Evolutionary conservation across 2,113 vertebrate genomes (phyloP), one percentile per base, ranked within the genome.

Genomic region (Rhinolophus ferrumequinum): DNA sequence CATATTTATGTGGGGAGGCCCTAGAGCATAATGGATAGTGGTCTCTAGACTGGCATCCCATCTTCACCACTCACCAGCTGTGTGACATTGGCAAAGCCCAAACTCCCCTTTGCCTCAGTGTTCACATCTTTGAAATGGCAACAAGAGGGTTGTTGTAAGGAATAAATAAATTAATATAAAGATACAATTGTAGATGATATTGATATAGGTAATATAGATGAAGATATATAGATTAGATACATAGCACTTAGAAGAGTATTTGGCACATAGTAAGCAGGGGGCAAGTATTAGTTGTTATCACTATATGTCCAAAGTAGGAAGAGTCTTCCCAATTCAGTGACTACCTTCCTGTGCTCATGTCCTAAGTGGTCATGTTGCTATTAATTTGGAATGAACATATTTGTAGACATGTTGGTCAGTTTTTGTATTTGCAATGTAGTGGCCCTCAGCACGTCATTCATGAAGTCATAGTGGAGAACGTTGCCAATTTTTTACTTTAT

Each of bases 351-450:
- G 13, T 19, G 35, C 52, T 41, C 10, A 30, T 52, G 21, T 72
- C 44, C n/a, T 38, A 13, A 66, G 38, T 54, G 21, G 4, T 90
- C 26, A 33, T 13, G 24, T 60, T 60, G 26, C 41, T 64, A 30
- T 52, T 85, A 22, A 50, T 90, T 81, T 62, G 41, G 67, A 56
- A 62, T 72, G 87, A 90, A 54, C 38, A 76, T 81, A 28, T 82
- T 54, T 47, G 54, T 35, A 52, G 28, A 66, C 5, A 5, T 22
- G 19, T 52, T 8, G 8, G 35, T 52, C 35, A 54, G 9, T 77
- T 87, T 76, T 86, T 77, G 24, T 66, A 33, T 95, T 96, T 87
- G 62, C 33, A 52, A 8, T 8, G 38, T 50, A 8, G 33, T 38
- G 1, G 33, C 56, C 41, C 47, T 90, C 35, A n/a, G 13, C 14